These are phyloP conservation scores for Machaerirhynchus nigripectus DNA, from an alignment of 2,113 vertebrate species.

Conservation along the genomic window DNA sequence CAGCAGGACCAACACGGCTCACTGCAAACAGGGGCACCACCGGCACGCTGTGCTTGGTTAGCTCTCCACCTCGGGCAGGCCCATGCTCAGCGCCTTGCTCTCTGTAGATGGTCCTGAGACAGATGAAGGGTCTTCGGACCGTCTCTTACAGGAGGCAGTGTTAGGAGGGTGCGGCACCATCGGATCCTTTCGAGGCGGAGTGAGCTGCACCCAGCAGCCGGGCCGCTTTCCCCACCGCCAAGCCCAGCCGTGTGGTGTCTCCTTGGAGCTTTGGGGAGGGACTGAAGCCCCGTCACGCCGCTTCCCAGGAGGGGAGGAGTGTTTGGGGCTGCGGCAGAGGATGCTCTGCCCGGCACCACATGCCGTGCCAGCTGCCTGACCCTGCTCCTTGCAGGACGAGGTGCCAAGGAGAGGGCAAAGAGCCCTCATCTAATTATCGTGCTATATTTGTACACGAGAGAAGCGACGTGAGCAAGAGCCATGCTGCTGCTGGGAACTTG, in stretches of 20 bases:
- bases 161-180: accelerated
- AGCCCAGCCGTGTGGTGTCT: not conserved
- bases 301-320: not conserved
- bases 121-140: too few relatives aligned
- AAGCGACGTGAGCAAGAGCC: not conserved
- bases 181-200: accelerated
- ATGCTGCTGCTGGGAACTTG: not conserved
- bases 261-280: not conserved
- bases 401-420: not conserved
- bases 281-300: not conserved
- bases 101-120: too few relatives aligned
- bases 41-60: too few relatives aligned
- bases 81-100: too few relatives aligned
- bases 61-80: too few relatives aligned
- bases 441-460: not conserved
- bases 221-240: not conserved
- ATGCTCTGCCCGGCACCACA: not conserved
- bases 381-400: not conserved
- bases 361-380: not conserved
- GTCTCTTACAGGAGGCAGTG: too few relatives aligned
- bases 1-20: too few relatives aligned
- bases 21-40: too few relatives aligned
- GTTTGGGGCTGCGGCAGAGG: not conserved
- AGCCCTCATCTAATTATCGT: not conserved
- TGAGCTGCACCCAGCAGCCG: not conserved